Evolutionary conservation across 1,140 invertebrate species (phyloP).

Genomic region (Drosophila persimilis): DNA sequence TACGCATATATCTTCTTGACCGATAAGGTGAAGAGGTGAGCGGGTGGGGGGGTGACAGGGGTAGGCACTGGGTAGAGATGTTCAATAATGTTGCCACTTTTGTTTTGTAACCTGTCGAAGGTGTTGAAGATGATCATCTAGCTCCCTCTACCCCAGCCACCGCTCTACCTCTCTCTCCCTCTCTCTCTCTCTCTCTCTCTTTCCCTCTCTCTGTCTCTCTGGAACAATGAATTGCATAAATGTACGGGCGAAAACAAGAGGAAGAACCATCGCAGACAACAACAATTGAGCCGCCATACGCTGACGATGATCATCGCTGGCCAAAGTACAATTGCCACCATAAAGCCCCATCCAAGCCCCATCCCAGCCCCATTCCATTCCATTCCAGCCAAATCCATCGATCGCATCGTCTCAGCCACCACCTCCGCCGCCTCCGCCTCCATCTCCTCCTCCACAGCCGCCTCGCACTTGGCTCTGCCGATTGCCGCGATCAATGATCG

Average conservation of each 20-base stretch:
- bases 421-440: neutral
- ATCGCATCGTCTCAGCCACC: conserved; percentile 31
- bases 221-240: conserved; percentile 77
- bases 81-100: conserved; percentile 82
- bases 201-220: conserved; percentile 3
- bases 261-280: conserved; percentile 32
- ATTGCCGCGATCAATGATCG: conserved; percentile 82
- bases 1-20: conserved; percentile 70
- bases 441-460: neutral
- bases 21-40: conserved; percentile 41
- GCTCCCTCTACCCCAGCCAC: conserved; percentile 1
- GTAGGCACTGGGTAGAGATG: conserved; percentile 31
- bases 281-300: conserved; percentile 74
- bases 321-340: conserved; percentile 81
- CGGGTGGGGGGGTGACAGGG: too few species aligned
- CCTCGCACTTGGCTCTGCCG: conserved; percentile 48
- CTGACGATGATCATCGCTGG: conserved; percentile 61
- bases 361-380: conserved; percentile 14
- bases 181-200: too few species aligned
- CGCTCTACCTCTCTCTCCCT: neutral
- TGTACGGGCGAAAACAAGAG: conserved; percentile 59
- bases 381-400: conserved; percentile 28
- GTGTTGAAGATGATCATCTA: conserved; percentile 82
- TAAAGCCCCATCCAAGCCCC: conserved; percentile 56
- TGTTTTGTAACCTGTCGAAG: conserved; percentile 82